phyloP scores from a whole-genome alignment of 23 tunicate species.

The Halocynthia roretzi region DNA sequence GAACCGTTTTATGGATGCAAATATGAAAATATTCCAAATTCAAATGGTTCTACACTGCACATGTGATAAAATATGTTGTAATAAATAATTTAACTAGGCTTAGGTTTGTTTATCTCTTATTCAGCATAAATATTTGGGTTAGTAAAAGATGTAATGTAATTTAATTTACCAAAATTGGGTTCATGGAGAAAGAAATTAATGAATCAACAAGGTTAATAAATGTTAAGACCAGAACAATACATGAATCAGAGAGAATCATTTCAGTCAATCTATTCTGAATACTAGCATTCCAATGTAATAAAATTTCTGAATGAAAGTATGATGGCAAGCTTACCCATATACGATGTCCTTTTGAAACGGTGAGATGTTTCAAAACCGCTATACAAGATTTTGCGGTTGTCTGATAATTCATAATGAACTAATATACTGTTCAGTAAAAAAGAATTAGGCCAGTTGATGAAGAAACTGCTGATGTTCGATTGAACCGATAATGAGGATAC shows the following conservation, averaged over 20 bases:
- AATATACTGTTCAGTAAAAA: constrained; percentile 68
- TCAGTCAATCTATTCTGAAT: not conserved
- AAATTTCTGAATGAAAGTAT: not conserved
- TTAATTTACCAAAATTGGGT: too few species aligned
- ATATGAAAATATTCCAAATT: too few species aligned
- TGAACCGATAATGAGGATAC: constrained; percentile 24
- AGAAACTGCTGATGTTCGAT: constrained; percentile 55
- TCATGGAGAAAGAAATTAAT: too few species aligned
- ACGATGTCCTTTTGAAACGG: constrained; percentile 37
- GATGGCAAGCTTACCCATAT: constrained; percentile 27
- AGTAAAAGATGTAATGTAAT: too few species aligned
- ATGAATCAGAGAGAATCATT: not conserved
- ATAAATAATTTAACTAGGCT: too few species aligned
- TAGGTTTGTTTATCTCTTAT: too few species aligned
- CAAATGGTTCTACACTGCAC: too few species aligned
- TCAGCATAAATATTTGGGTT: too few species aligned
- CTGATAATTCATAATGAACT: constrained; percentile 50
- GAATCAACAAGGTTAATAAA: not conserved
- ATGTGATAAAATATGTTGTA: too few species aligned
- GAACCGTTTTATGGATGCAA: too few species aligned
- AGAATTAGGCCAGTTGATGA: constrained; percentile 40
- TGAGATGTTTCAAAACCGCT: constrained; percentile 29
- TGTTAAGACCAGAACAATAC: not conserved
- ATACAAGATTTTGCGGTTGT: constrained; percentile 25
- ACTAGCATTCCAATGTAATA: too few species aligned